These are phyloP conservation scores for Oreochromis tanganicae DNA, from an alignment of 2,113 vertebrate species.

Conservation along the genomic window DNA sequence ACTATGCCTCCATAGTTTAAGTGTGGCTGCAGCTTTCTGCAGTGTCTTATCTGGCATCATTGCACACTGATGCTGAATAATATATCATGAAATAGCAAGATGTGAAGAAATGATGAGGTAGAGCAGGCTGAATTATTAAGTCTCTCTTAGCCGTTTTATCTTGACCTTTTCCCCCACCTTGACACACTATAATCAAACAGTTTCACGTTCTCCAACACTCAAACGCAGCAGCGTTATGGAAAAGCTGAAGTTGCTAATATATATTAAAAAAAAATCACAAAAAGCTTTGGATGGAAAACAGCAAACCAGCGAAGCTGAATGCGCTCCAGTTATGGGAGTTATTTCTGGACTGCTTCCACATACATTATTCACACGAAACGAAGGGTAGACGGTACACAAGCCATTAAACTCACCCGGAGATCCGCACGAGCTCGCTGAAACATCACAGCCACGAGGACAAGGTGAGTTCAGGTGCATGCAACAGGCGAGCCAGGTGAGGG, in stretches of 20 bases:
- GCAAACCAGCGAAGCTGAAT: background rate
- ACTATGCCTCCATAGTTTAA: background rate
- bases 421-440: background rate
- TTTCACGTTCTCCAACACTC: background rate
- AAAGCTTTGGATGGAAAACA: background rate
- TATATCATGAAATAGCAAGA: background rate
- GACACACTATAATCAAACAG: background rate
- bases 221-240: background rate
- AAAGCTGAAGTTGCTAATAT: background rate
- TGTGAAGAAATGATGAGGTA: background rate
- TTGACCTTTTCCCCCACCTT: background rate
- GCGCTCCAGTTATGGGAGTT: background rate
- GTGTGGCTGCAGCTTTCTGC: background rate
- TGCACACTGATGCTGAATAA: conserved; percentile 10
- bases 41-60: background rate
- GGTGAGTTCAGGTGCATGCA: background rate
- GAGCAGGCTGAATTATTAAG: background rate
- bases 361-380: conserved; percentile 46
- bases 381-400: background rate
- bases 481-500: conserved; percentile 24
- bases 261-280: conserved; percentile 7
- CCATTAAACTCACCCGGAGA: conserved; percentile 24
- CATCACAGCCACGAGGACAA: conserved; percentile 11
- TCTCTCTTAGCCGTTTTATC: background rate
- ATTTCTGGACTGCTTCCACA: conserved; percentile 20